Conservation (phyloP, 1,140 invertebrate species). For the Drosophila bocki region DNA sequence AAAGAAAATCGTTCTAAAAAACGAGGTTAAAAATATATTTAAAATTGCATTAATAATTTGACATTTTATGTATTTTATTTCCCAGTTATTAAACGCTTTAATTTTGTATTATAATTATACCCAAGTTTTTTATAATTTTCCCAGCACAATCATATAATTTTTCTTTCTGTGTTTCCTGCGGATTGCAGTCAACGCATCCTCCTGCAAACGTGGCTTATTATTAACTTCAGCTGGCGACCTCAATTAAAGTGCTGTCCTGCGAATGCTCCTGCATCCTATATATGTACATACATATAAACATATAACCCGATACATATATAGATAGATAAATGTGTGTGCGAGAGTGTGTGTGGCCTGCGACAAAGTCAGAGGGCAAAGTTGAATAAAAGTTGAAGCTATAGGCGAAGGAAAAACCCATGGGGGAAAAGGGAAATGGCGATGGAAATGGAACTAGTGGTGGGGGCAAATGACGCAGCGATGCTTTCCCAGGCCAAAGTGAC, state of each 20-base stretch:
- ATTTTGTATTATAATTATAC: not conserved
- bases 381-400: slow-evolving; percentile 72
- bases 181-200: slow-evolving; percentile 21
- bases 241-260: slow-evolving; percentile 72
- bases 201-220: slow-evolving; percentile 38
- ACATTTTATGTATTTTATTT: too few relatives aligned
- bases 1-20: not conserved
- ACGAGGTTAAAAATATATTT: not conserved
- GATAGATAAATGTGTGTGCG: not conserved
- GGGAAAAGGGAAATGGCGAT: slow-evolving; percentile 20
- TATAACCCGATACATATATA: not conserved
- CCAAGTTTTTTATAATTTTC: too few relatives aligned
- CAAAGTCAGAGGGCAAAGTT: slow-evolving; percentile 84
- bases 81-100: not conserved
- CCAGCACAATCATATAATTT: not conserved
- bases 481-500: slow-evolving; percentile 59
- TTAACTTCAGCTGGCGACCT: slow-evolving; percentile 81
- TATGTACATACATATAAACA: not conserved
- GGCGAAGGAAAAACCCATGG: slow-evolving; percentile 13
- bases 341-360: slow-evolving; percentile 23
- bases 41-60: not conserved
- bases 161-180: slow-evolving; percentile 1
- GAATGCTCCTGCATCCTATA: slow-evolving; percentile 1
- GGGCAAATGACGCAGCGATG: slow-evolving; percentile 69
- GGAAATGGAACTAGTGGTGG: slow-evolving; percentile 8